Base-by-base conservation (phyloP, 1,140 invertebrate genomes). In the Ceratosolen solmsi region DNA sequence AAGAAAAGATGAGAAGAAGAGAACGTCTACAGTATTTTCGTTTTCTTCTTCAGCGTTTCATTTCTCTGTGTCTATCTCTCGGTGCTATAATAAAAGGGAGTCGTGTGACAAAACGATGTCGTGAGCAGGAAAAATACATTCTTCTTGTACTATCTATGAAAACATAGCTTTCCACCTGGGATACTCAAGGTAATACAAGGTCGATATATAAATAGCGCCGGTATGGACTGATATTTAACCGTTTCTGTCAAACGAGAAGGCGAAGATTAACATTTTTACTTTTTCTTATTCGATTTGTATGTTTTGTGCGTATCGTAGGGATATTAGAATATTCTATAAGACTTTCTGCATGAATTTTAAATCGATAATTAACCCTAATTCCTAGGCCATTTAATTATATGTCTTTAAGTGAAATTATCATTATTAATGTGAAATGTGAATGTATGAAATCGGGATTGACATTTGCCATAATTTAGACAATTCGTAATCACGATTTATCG, bases 201-300 rank as follows among this genome's bases (percentile, higher is more conserved):
- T 27, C 22, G n/a, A 65, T 22, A 27, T 73, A 73, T 33, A 51
- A 51, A 54, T 33, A 63, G 36, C 74, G 27, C 46, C 22, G 25
- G 15, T 1, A 25, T 38, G 83, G 78, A 84, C 85, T 87, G 83
- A 88, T 87, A 65, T 76, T 49, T 41, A 77, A 49, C 58, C 8
- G 15, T 49, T 25, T 51, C 22, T 0, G 20, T 4, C 13, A 17
- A 17, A 33, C 7, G 3, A 9, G 5, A 20, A 20, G 9, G n/a
- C 13, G 0, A 7, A 60, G 58, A 60, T 60, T 27, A 60, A 60
- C 25, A 60, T 63, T 33, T 33, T 17, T 30, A 11, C 11, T 54
- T 54, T 33, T 1, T 5, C 60, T 63, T n/a, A n/a, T n/a, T n/a
- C n/a, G n/a, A n/a, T n/a, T n/a, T n/a, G n/a, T n/a, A n/a, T n/a